Percentiles rank a stretch among this genome's conserved stretches.
These are phyloP conservation scores for Acanthurus lineatus DNA, from an alignment of 2,797 vertebrate genomes.

Conservation along the genomic window DNA sequence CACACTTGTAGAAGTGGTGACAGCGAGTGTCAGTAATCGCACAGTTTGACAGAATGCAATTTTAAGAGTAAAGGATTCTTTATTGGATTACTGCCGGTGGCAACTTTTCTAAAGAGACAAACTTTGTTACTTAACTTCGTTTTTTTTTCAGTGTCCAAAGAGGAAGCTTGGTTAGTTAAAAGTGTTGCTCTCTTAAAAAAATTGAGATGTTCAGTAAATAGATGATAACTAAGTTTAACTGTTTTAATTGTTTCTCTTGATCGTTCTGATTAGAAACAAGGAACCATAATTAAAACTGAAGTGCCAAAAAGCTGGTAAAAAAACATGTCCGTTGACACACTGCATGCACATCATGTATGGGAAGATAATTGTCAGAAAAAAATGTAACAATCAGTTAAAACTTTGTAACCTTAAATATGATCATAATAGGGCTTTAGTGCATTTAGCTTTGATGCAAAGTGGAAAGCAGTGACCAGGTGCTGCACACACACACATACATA, in stretches of 20 bases:
- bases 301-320: too few relatives aligned
- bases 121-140: background rate
- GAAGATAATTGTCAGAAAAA: background rate
- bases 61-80: constrained; percentile 20
- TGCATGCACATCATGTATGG: background rate
- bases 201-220: too few relatives aligned
- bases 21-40: background rate
- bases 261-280: background rate
- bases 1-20: constrained; percentile 16
- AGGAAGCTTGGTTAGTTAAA: background rate
- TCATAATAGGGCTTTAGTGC: background rate
- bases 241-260: background rate
- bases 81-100: constrained; percentile 5
- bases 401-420: background rate
- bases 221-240: too few relatives aligned
- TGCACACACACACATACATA: background rate
- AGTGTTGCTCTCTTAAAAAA: constrained; percentile 2
- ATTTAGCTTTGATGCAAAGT: constrained; percentile 7
- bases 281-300: too few relatives aligned
- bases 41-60: constrained; percentile 27
- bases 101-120: constrained; percentile 15
- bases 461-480: constrained; percentile 66
- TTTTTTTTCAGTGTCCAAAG: background rate
- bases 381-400: background rate
- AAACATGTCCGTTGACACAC: too few relatives aligned